Base-by-base conservation (phyloP, 2,113 vertebrate species). In the Haplochromis vanheusdeni region DNA sequence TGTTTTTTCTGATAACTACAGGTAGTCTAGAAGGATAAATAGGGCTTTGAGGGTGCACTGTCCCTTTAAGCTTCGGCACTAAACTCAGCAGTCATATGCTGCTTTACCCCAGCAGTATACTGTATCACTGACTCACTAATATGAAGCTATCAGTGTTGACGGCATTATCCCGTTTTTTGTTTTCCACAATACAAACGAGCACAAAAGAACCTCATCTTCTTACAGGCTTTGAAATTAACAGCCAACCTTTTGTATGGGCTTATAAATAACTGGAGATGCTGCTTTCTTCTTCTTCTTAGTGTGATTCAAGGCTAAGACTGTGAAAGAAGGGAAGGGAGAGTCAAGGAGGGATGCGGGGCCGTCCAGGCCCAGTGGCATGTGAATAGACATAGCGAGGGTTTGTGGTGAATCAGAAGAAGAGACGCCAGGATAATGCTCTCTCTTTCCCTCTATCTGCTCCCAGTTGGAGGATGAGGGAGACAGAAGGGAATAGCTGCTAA, bases 401-500 rank as follows among this genome's bases (percentile, higher is more conserved):
- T 77, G 73, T 56, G 83, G 51, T 23, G 89, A 84, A 83, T 80
- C 68, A 47, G 87, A 85, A 82, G 92, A 91, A 79, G 86, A 86
- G 89, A 51, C 88, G 19, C 21, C 6, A 68, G 91, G 91, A 90
- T 91, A 91, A 93, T 62, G 86, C 89, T 86, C 88, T 62, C 84
- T 80, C 83, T 81, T 35, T 81, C 31, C 45, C 68, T 89, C 88
- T 87, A 85, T 92, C 75, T 84, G 84, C 84, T 93, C 92, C 89
- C 92, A 89, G 85, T 87, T 85, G 91, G 92, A 91, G 90, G 92
- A 86, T 86, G 85, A 87, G 83, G 65, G 81, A 91, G 88, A 91
- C 91, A 91, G 93, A 88, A 89, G 93, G 91, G 93, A 91, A 85
- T 90, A 85, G 94, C 86, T 87, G 93, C 91, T 95, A 95, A 96